phyloP scores from a whole-genome alignment of 2,113 vertebrate species.

The Chiloscyllium plagiosum region DNA sequence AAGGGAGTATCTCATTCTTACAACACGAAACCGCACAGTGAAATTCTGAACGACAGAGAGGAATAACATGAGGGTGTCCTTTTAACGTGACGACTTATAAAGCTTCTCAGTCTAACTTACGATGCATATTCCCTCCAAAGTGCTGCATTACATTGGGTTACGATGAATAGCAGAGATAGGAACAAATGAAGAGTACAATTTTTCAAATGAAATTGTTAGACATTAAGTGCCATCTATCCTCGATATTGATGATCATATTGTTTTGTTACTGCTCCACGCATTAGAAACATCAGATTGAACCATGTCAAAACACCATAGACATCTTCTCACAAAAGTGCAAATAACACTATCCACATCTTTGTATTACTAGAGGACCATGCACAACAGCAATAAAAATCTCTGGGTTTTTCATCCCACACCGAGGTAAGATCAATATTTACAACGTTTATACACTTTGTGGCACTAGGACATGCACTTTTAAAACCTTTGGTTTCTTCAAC shows the following conservation, averaged over 20 bases:
- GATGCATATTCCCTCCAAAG: background rate
- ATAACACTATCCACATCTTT: slow-evolving; percentile 9
- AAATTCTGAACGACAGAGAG: background rate
- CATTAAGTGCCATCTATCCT: background rate
- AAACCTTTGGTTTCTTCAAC: slow-evolving; percentile 31
- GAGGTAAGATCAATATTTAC: slow-evolving; percentile 28
- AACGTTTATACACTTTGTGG: slow-evolving; percentile 12
- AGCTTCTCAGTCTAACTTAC: background rate
- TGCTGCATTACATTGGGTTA: background rate
- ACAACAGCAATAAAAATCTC: slow-evolving; percentile 22
- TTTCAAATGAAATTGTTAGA: background rate
- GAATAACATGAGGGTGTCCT: background rate
- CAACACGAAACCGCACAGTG: background rate
- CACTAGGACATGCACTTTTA: background rate
- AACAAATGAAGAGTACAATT: background rate
- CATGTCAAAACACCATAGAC: background rate
- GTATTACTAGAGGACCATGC: slow-evolving; percentile 13
- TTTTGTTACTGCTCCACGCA: background rate
- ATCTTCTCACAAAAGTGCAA: slow-evolving; percentile 28
- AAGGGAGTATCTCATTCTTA: background rate
- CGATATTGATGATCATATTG: background rate
- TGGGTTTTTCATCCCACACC: background rate
- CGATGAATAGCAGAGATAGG: background rate
- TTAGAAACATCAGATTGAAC: background rate
- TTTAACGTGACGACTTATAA: background rate